A percentile compares a stretch with the other conserved stretches of the same genome.
Conservation (phyloP, 2,113 vertebrate genomes). For the Eulemur macaco region DNA sequence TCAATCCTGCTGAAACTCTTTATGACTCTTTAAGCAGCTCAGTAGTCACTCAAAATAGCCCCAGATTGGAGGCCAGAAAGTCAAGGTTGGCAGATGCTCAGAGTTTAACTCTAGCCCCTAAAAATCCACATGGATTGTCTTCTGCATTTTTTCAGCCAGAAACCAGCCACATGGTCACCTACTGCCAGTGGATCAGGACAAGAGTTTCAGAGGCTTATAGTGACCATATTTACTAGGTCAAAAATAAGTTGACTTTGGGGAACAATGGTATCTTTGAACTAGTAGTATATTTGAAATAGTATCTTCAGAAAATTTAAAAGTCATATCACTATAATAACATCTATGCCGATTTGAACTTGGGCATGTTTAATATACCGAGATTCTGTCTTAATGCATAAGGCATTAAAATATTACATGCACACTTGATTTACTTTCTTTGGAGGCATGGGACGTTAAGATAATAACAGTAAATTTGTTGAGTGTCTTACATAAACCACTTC, state of each 20-base stretch:
- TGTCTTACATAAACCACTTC: not conserved
- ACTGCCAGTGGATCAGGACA: not conserved
- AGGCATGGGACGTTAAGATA: not conserved
- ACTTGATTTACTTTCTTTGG: not conserved
- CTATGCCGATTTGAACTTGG: not conserved
- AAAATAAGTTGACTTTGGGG: not conserved
- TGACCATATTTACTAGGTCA: not conserved
- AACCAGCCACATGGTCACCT: not conserved
- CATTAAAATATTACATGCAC: not conserved
- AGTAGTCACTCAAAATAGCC: not conserved
- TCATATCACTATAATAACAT: not conserved
- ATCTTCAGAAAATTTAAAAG: not conserved
- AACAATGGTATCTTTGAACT: not conserved
- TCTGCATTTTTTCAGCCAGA: not conserved
- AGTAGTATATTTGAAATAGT: not conserved
- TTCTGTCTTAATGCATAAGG: not conserved
- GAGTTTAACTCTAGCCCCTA: not conserved
- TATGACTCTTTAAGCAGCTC: not conserved
- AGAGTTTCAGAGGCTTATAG: not conserved
- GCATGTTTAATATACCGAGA: not conserved
- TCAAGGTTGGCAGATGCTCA: not conserved
- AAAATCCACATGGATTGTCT: not conserved
- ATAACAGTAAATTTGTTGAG: not conserved
- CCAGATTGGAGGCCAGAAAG: not conserved
- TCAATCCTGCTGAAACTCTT: not conserved